Conservation (phyloP, 1,140 invertebrate genomes). For the Drosophila sproati region DNA sequence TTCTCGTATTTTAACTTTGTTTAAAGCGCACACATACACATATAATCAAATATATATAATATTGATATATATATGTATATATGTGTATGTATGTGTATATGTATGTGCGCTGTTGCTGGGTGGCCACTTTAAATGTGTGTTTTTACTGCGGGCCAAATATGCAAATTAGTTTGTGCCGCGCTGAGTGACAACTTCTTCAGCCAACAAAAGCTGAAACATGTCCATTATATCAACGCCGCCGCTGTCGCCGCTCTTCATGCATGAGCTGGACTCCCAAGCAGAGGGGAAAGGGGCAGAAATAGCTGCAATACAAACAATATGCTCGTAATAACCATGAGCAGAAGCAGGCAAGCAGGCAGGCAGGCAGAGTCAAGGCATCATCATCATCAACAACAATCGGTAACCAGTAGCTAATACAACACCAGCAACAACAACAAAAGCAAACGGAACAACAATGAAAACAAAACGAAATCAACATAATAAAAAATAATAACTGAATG, state of each 20-base stretch:
- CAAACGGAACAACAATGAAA: constrained; percentile 10
- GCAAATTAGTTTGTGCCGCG: constrained; percentile 76
- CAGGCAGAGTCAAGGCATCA: constrained; percentile 32
- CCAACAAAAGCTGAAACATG: constrained; percentile 82
- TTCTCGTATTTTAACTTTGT: constrained; percentile 81
- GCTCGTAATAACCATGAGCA: constrained; percentile 39
- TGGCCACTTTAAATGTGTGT: constrained; percentile 80
- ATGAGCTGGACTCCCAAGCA: constrained; percentile 50
- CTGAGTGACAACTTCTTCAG: constrained; percentile 76
- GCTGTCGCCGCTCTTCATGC: constrained; percentile 67
- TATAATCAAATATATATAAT: not conserved
- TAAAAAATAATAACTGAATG: constrained; percentile 1
- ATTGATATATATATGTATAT: constrained; percentile 3
- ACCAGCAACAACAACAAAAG: constrained; percentile 2
- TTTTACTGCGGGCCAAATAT: constrained; percentile 80
- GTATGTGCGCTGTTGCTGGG: constrained; percentile 47
- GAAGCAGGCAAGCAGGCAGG: constrained; percentile 12
- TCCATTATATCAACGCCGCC: constrained; percentile 71
- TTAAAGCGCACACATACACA: constrained; percentile 64
- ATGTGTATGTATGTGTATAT: constrained; percentile 6
- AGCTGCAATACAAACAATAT: constrained; percentile 59
- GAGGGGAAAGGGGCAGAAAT: constrained; percentile 13
- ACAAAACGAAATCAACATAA: constrained; percentile 8
- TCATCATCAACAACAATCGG: constrained; percentile 23
- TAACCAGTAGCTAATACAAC: constrained; percentile 31